phyloP scores from a whole-genome alignment of 2,797 vertebrate species.

The Ctenosaura bakeri region DNA sequence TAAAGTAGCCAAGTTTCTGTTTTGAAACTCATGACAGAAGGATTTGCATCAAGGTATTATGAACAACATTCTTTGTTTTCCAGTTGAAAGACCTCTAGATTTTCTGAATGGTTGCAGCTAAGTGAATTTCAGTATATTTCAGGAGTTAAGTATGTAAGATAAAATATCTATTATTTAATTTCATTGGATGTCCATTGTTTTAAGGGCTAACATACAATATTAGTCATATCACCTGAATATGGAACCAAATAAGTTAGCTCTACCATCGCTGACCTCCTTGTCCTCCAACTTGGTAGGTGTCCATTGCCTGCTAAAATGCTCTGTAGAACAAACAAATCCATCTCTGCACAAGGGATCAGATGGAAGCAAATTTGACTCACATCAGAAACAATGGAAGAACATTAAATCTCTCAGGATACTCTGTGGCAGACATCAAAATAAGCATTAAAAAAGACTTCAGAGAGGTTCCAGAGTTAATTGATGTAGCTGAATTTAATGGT shows the following conservation, averaged over 20 bases:
- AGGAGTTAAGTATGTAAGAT: neutral
- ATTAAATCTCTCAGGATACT: neutral
- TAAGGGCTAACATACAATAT: neutral
- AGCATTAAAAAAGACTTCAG: neutral
- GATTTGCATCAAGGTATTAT: constrained; percentile 40
- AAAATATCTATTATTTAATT: neutral
- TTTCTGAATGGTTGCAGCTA: neutral
- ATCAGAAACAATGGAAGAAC: neutral
- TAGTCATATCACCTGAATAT: neutral
- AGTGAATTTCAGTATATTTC: neutral
- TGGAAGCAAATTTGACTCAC: neutral
- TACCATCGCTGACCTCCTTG: neutral
- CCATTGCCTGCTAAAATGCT: neutral
- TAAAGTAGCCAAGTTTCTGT: neutral
- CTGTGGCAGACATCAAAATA: neutral
- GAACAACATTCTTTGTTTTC: neutral
- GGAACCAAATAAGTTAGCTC: neutral
- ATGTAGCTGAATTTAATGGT: neutral
- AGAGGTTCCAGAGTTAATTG: neutral
- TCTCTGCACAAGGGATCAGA: neutral
- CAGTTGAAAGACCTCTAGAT: neutral
- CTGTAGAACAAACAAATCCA: neutral
- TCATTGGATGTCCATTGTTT: neutral
- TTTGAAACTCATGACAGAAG: constrained; percentile 51
- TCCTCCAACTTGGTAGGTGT: neutral